Evolutionary conservation across 2,797 vertebrate genomes (phyloP).

Genomic region (Enteromius fasciolatus): DNA sequence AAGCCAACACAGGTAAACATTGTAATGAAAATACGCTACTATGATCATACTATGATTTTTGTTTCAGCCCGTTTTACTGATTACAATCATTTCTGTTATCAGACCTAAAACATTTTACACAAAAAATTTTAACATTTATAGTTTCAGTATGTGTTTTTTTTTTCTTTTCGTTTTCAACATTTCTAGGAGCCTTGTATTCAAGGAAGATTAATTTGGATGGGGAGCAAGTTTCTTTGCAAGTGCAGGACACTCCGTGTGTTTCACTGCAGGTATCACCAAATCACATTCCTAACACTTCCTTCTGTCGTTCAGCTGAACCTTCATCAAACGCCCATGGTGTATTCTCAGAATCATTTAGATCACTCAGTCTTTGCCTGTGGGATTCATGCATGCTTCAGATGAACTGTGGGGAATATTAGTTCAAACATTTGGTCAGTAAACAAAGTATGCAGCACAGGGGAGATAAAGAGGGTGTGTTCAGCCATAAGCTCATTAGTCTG

Average conservation of each 20-base stretch:
- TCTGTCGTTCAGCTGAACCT: conserved; percentile 3
- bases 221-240: conserved; percentile 91
- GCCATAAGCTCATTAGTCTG: conserved; percentile 55
- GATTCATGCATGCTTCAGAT: conserved; percentile 45
- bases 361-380: conserved; percentile 26
- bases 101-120: neutral
- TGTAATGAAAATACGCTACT: neutral
- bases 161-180: conserved; percentile 15
- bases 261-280: conserved; percentile 83
- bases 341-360: conserved; percentile 48
- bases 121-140: neutral
- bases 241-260: conserved; percentile 92
- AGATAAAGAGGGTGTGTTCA: conserved; percentile 59
- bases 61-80: neutral
- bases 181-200: conserved; percentile 89
- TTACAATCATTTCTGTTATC: neutral
- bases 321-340: conserved; percentile 3
- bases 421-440: conserved; percentile 55
- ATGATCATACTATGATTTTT: conserved; percentile 3
- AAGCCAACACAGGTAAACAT: conserved; percentile 89
- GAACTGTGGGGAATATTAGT: conserved; percentile 49
- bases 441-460: conserved; percentile 46
- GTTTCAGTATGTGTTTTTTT: neutral
- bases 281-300: neutral
- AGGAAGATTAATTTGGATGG: conserved; percentile 90